Base-by-base conservation (phyloP, 2,797 vertebrate species). In the Typhlichthys eigenmanni region DNA sequence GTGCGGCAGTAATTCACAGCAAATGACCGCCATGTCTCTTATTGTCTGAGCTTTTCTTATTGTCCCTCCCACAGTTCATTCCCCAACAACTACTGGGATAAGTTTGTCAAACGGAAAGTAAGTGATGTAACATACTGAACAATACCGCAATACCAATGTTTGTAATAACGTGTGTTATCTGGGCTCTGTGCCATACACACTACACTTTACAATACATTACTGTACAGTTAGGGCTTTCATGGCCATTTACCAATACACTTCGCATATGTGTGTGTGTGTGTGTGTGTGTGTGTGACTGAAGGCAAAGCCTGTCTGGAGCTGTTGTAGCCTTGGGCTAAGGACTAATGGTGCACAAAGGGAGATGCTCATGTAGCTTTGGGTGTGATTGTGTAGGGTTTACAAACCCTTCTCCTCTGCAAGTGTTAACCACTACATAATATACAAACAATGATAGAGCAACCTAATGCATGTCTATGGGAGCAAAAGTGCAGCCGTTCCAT, bases 81-180 rank as follows among this genome's bases (percentile, higher is more conserved):
- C 76, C 98, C 98, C 66, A 97, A 95, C 87, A 99, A 99, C 89
- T 99, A 99, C 88, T 99, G 97, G 97, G 98, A 99, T 90, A 99
- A 99, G 88, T 99, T 99, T 90, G 95, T 99, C 71, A 99, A 99
- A 88, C 95, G 97, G 67, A 99, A 99, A 93, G 97, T 94, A 93
- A 85, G 94, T 77, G 60, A 60, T 65, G 70, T 14, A 29, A 82
- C 71, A 64, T 72, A 13, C 53, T 58, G 8, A 52, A 34, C 34
- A 38, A 38, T 38, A 38, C 34, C 24, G 3, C 24, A 24, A 24
- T 24, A 38, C 38, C 38, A 38, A 9, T 9, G 38, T 6, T 38
- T 38, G 6, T 38, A 6, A 38, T 9, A 38, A 38, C 4, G 24
- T 24, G 24, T 24, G 24, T 24, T 24, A 24, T 24, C 24, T 24